These are phyloP conservation scores for Meteorus colon DNA, from an alignment of 2,888 invertebrate genomes.

Conservation along the genomic window DNA sequence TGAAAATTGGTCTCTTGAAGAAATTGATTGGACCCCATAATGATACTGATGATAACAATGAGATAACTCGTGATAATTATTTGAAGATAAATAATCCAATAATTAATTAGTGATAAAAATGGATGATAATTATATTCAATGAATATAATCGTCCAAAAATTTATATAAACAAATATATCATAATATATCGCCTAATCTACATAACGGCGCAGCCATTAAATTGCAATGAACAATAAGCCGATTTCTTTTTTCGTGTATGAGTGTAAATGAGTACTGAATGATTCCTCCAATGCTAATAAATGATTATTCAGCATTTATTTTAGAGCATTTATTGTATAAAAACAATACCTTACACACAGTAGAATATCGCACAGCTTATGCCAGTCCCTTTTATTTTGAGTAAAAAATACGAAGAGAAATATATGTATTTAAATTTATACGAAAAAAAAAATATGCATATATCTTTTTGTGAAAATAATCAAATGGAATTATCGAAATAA, in stretches of 20 bases:
- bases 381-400: slow-evolving; percentile 30
- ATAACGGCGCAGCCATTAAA: neutral
- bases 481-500: neutral
- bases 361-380: slow-evolving; percentile 36
- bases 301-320: slow-evolving; percentile 1
- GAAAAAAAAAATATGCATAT: neutral
- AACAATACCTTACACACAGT: slow-evolving; percentile 41
- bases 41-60: neutral
- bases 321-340: slow-evolving; percentile 11
- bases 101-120: neutral
- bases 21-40: neutral
- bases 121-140: neutral
- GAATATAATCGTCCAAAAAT: neutral
- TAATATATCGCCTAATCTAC: neutral
- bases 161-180: too few species aligned
- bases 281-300: slow-evolving; percentile 2
- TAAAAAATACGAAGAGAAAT: neutral
- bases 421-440: neutral
- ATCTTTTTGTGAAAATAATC: neutral
- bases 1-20: neutral
- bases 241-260: neutral
- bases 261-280: neutral
- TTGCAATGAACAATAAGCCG: neutral
- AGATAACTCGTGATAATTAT: neutral
- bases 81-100: neutral